These are phyloP conservation scores for Mastacembelus armatus DNA, from an alignment of 2,797 vertebrate species.

Conservation along the genomic window DNA sequence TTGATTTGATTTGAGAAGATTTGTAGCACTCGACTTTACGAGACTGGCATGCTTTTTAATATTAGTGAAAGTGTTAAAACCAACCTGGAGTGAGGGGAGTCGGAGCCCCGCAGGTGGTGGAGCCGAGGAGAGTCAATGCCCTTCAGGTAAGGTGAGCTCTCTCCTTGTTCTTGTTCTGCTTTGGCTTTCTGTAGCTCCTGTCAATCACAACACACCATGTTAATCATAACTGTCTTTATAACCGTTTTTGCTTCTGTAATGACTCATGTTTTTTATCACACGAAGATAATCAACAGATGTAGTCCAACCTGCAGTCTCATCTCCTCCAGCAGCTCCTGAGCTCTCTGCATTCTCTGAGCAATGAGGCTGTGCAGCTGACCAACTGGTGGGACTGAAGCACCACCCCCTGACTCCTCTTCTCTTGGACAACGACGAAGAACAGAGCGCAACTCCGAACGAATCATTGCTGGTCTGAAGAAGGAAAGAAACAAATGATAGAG, in stretches of 20 bases:
- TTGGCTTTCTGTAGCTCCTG: conserved; percentile 75
- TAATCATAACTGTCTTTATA: neutral
- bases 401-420: conserved; percentile 77
- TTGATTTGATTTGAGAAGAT: too few species aligned
- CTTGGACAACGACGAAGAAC: conserved; percentile 58
- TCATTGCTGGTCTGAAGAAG: conserved; percentile 64
- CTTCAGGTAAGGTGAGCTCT: conserved; percentile 68
- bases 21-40: neutral
- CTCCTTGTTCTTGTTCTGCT: conserved; percentile 59
- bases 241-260: neutral
- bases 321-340: conserved; percentile 94
- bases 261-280: too few species aligned
- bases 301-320: conserved; percentile 86
- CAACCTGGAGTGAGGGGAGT: conserved; percentile 77
- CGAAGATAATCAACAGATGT: too few species aligned
- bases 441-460: conserved; percentile 69
- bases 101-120: conserved; percentile 75
- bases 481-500: neutral
- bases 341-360: conserved; percentile 93
- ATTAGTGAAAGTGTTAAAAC: neutral
- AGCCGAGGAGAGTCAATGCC: conserved; percentile 78
- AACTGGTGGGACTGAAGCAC: conserved; percentile 78
- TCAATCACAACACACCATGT: neutral
- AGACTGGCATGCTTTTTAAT: too few species aligned
- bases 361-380: conserved; percentile 93